Conservation (phyloP, 2,113 vertebrate species). For the Hippoglossus stenolepis region DNA sequence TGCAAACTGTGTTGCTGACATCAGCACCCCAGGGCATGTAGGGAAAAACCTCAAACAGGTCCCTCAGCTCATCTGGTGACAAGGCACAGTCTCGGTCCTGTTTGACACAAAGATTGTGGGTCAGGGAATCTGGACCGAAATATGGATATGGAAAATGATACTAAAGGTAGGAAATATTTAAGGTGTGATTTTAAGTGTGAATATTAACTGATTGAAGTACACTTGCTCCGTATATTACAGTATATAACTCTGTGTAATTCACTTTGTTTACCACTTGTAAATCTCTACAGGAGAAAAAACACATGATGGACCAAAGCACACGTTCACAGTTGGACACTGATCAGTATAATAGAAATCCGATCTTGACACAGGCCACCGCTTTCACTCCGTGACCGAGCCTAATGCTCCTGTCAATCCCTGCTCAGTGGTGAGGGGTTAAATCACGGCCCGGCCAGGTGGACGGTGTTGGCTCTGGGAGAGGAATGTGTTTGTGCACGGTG, state of each 20-base stretch:
- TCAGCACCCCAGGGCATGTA: slow-evolving; percentile 98
- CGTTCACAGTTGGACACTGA: slow-evolving; percentile 20
- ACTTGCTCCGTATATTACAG: background rate
- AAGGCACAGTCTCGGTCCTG: slow-evolving; percentile 97
- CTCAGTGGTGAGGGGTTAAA: slow-evolving; percentile 35
- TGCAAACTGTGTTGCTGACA: slow-evolving; percentile 96
- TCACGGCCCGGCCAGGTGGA: slow-evolving; percentile 43
- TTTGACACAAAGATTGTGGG: slow-evolving; percentile 32
- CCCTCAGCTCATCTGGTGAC: slow-evolving; percentile 92
- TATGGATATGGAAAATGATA: background rate
- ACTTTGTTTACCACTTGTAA: background rate
- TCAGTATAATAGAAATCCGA: slow-evolving; percentile 24
- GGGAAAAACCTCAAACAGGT: slow-evolving; percentile 96
- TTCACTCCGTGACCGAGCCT: slow-evolving; percentile 46
- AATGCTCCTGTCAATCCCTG: slow-evolving; percentile 57
- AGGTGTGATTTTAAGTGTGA: background rate
- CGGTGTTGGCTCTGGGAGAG: background rate
- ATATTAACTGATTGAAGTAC: background rate
- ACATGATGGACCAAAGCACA: background rate
- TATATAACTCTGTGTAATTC: background rate
- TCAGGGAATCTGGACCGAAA: background rate
- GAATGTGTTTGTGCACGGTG: slow-evolving; percentile 15
- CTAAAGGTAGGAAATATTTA: background rate
- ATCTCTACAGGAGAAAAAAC: slow-evolving; percentile 15
- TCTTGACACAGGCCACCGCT: slow-evolving; percentile 27